Base-by-base conservation (phyloP, 2,113 vertebrate species). In the Lynx canadensis region DNA sequence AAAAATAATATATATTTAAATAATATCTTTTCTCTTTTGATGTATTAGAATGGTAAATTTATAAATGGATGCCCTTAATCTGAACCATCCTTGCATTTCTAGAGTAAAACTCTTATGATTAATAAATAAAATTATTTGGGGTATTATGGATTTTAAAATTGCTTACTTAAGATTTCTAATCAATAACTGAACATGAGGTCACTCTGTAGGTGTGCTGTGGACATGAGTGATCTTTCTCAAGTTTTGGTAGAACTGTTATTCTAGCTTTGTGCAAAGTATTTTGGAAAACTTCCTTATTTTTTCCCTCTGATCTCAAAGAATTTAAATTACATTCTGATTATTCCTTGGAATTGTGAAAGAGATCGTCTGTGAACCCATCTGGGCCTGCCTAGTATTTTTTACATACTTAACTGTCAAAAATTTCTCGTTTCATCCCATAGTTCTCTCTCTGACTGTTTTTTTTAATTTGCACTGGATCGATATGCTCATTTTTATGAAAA, bases 361-460 rank as follows among this genome's bases (percentile, higher is more conserved):
- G 33, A 73, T 96, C 84, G 50, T 94, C 93, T 98, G 84, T 95
- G 57, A 94, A 88, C 23, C 91, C 93, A 97, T 90, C 91, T 94
- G 63, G 71, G 19, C 15, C 11, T 63, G 57, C 18, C 23, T 89
- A 76, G 68, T 76, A 92, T 69, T 90, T 97, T 95, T 90, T 29
- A 90, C 27, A 74, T 74, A 79, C 45, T 94, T 69, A 92, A 87
- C 80, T 86, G 7, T 87, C 91, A 79, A 96, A 73, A 63, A 21
- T 48, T 68, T 68, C 23, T 90, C 78, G 0, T 89, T 89, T 82
- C 19, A 3, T 86, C 71, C 21, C 71, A 45, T 38, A 89, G 4
- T 81, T 84, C 57, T 76, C 89, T 78, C 21, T 57, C 21, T 65
- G n/a, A 79, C 74, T 84, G 50, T 0, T 15, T 95, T 82, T 65